Base-by-base conservation (phyloP, 2,113 vertebrate species). In the Platichthys flesus region DNA sequence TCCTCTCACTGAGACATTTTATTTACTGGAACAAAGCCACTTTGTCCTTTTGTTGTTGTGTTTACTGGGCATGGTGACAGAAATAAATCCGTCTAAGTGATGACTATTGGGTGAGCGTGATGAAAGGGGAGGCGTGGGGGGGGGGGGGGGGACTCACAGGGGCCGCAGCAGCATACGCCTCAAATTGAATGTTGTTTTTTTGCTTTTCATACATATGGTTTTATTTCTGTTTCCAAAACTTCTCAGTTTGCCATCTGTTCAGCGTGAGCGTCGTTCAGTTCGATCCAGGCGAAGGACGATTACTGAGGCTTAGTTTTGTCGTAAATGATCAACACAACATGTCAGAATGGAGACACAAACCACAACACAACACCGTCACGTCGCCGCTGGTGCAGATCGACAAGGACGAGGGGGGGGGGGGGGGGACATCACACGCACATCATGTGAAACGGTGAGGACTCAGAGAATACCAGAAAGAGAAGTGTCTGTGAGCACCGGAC, bases 1-100 rank as follows among this genome's bases (percentile, higher is more conserved):
- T 42, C 51, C 73, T 71, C 57, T 86, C 81, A 78, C 56, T 13
- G 55, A 86, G 82, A 85, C 73, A 59, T 89, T 89, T 88, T 61
- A 87, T 87, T 90, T 72, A 79, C 78, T 78, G 80, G 82, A 90
- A 84, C 78, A 89, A 87, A 84, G 81, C 81, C 78, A 83, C 74
- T 83, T 28, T 74, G 68, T 76, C 65, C 77, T 85, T 87, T 82
- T 79, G 85, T 67, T 73, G 72, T 80, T 81, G 67, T 60, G 56
- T 85, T n/a, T n/a, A 71, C 78, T 21, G 67, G 68, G 61, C 74
- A 70, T 20, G 54, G 61, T 62, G 83, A 85, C 81, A 79, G 65
- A 57, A 80, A 88, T 81, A 78, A 82, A 81, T 79, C 67, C 1
- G 51, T 52, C 58, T 26, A 37, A 71, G 75, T 75, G 76, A 81